Percentiles rank a stretch among this genome's conserved stretches.
Evolutionary conservation across 2,888 invertebrate species (phyloP).

Genomic region (Drosophila sordidula): DNA sequence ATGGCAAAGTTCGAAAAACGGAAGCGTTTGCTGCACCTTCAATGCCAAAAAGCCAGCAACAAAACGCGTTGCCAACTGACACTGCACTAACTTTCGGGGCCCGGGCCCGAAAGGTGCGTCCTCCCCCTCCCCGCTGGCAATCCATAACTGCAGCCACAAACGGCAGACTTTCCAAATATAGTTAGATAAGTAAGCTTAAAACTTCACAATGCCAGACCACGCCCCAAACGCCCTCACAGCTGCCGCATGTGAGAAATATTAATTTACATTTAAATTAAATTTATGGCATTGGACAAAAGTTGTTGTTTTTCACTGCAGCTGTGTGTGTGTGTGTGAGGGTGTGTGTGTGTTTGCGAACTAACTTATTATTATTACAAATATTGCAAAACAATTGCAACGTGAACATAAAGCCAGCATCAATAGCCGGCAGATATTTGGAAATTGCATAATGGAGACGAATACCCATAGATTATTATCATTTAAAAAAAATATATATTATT

Average conservation of each 20-base stretch:
- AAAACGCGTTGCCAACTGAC: conserved; percentile 41
- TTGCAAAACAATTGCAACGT: conserved; percentile 34
- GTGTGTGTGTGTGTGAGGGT: not conserved
- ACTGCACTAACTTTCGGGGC: conserved; percentile 37
- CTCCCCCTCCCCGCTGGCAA: conserved; percentile 23
- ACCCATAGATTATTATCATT: no score
- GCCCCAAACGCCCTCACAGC: not conserved
- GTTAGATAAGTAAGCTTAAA: conserved; percentile 63
- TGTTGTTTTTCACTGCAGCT: conserved; percentile 35
- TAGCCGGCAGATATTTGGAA: conserved; percentile 3
- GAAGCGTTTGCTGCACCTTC: conserved; percentile 71
- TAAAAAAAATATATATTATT: no score
- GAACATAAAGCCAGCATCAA: not conserved
- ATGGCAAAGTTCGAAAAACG: conserved; percentile 69
- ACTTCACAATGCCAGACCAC: conserved; percentile 35
- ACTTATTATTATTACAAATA: conserved; percentile 30
- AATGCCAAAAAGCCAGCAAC: conserved; percentile 55
- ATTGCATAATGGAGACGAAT: not conserved
- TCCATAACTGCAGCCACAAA: conserved; percentile 54
- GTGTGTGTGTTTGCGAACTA: conserved; percentile 30
- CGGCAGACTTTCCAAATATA: conserved; percentile 37
- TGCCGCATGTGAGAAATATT: conserved; percentile 49
- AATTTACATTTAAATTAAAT: conserved; percentile 72
- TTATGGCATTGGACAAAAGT: conserved; percentile 48
- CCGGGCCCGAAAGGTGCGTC: conserved; percentile 24